These are phyloP conservation scores for Pyrrhosoma nymphula DNA, from an alignment of 2,888 invertebrate genomes.

Conservation along the genomic window DNA sequence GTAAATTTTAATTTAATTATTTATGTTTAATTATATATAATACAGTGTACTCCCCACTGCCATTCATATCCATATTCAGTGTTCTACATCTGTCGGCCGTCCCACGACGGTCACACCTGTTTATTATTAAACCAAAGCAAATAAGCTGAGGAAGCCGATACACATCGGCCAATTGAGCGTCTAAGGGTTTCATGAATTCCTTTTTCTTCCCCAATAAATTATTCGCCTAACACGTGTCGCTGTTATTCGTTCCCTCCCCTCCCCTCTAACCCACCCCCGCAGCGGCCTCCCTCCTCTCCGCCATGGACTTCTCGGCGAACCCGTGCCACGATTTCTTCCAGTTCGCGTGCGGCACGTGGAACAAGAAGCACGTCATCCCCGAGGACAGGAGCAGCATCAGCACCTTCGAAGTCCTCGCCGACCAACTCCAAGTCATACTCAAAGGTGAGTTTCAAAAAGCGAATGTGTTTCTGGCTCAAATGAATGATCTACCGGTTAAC, in stretches of 20 bases:
- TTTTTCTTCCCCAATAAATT: not conserved
- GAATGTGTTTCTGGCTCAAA: not conserved
- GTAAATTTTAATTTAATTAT: no score
- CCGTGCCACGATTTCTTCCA: conserved; percentile 93
- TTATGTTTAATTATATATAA: no score
- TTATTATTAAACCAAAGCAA: no score
- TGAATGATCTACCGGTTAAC: not conserved
- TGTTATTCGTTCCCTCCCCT: not conserved
- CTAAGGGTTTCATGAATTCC: no score
- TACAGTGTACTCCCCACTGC: no score
- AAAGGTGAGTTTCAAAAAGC: conserved; percentile 80
- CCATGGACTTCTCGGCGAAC: conserved; percentile 88
- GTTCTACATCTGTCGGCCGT: no score
- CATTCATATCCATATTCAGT: no score
- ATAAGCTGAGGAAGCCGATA: no score
- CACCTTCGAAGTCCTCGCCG: conserved; percentile 91
- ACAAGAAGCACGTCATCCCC: conserved; percentile 90
- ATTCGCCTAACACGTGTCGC: no score
- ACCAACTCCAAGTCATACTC: conserved; percentile 89
- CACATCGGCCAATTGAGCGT: no score
- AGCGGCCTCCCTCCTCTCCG: conserved; percentile 89
- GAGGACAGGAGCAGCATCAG: conserved; percentile 91
- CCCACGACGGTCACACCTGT: no score
- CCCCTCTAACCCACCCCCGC: conserved; percentile 68
- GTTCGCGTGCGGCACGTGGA: conserved; percentile 94